Evolutionary conservation across 2,888 invertebrate species (phyloP).

Genomic region (Stramonita haemastoma): DNA sequence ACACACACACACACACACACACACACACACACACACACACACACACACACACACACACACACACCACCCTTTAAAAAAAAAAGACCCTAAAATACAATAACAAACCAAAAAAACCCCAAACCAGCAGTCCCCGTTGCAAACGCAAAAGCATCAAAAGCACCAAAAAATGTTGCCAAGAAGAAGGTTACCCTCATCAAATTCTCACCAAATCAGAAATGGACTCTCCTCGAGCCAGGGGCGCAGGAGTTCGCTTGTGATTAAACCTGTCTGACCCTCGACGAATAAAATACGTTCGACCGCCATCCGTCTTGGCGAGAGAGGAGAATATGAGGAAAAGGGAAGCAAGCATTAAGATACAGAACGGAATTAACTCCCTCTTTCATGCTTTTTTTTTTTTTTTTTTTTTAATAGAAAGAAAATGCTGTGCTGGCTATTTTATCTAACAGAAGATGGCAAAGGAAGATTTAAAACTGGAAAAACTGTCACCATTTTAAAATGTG

Average conservation of each 20-base stretch:
- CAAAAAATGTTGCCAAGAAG: too few species aligned
- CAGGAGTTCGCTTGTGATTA: constrained; percentile 57
- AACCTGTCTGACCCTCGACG: constrained; percentile 59
- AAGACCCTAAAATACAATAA: neutral
- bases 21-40: constrained; percentile 29
- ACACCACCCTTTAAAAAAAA: neutral
- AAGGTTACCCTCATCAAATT: neutral
- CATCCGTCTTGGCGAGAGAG: constrained; percentile 38
- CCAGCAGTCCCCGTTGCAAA: neutral
- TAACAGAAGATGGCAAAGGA: too few species aligned
- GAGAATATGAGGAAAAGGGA: neutral
- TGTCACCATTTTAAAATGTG: too few species aligned
- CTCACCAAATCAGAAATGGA: constrained; percentile 74
- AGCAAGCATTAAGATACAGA: neutral
- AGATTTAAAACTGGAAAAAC: too few species aligned
- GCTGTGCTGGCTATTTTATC: too few species aligned
- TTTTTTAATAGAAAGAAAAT: too few species aligned
- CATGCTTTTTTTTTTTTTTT: neutral
- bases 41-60: neutral
- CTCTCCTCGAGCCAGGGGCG: constrained; percentile 75
- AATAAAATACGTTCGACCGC: constrained; percentile 52
- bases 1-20: constrained; percentile 13
- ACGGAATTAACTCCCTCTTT: neutral
- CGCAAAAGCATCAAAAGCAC: neutral
- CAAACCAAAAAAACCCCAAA: neutral